phyloP scores from a whole-genome alignment of 2,888 invertebrate genomes.

The Trichacis sp. region DNA sequence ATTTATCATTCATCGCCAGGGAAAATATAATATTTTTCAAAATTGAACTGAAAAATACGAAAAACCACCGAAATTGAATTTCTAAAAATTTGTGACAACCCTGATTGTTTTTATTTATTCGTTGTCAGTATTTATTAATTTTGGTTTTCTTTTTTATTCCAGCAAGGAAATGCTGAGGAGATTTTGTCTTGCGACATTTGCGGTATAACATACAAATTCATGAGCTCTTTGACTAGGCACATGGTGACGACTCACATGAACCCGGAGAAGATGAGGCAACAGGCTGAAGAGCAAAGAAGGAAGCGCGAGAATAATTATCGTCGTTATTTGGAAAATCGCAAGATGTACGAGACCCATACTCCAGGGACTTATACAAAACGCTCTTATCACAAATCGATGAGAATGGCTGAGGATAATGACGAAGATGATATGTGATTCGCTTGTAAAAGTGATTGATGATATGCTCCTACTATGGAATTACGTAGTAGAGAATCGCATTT shows the following conservation, averaged over 20 bases:
- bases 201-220: slow-evolving; percentile 72
- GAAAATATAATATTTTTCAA: too few species aligned
- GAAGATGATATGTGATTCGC: slow-evolving; percentile 37
- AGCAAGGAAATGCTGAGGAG: slow-evolving; percentile 63
- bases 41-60: too few species aligned
- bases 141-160: slow-evolving; percentile 16
- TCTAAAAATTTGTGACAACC: too few species aligned
- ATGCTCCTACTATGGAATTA: too few species aligned
- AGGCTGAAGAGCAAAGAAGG: slow-evolving; percentile 65
- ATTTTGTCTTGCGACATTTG: slow-evolving; percentile 69
- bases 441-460: too few species aligned
- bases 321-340: slow-evolving; percentile 65
- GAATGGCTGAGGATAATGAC: slow-evolving; percentile 47
- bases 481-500: too few species aligned
- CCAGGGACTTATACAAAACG: slow-evolving; percentile 49
- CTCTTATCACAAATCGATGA: slow-evolving; percentile 43
- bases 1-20: too few species aligned
- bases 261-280: slow-evolving; percentile 64
- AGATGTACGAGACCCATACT: slow-evolving; percentile 64
- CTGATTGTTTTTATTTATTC: too few species aligned
- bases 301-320: slow-evolving; percentile 66
- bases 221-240: slow-evolving; percentile 74
- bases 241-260: slow-evolving; percentile 74
- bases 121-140: background rate
- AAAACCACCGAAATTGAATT: too few species aligned